Evolutionary conservation across 2,888 invertebrate genomes (phyloP).

Genomic region (Ophioninae sp.): DNA sequence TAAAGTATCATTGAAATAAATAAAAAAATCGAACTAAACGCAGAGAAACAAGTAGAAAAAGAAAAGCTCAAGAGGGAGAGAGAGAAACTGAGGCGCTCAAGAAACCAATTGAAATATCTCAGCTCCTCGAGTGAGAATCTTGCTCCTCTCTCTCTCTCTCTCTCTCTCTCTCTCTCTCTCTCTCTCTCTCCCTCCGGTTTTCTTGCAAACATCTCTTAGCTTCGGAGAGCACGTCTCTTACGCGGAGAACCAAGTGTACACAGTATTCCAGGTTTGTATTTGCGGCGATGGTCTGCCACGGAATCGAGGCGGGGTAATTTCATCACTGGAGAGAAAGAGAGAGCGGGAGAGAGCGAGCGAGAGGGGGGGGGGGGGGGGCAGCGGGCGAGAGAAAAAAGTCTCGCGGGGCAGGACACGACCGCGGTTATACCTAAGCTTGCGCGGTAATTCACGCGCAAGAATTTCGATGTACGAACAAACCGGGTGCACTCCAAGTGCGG

Average conservation of each 20-base stretch:
- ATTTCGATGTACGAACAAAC: constrained; percentile 28
- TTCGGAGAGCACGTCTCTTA: constrained; percentile 35
- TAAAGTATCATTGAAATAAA: not conserved
- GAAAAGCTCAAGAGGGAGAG: not conserved
- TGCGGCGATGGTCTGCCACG: constrained; percentile 44
- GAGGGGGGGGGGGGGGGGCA: too few relatives aligned
- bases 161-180: constrained; percentile 13
- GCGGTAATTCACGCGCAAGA: constrained; percentile 45
- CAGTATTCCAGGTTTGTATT: constrained; percentile 38
- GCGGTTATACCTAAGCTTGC: constrained; percentile 7
- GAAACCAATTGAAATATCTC: constrained; percentile 69
- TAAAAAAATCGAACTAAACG: constrained; percentile 12
- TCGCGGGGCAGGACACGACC: constrained; percentile 31
- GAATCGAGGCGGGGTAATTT: constrained; percentile 53
- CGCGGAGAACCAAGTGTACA: constrained; percentile 23
- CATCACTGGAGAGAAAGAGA: constrained; percentile 51
- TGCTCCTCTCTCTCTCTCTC: constrained; percentile 25
- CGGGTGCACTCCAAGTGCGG: constrained; percentile 5
- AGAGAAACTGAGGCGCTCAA: not conserved
- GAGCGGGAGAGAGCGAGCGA: constrained; percentile 37
- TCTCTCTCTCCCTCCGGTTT: constrained; percentile 10
- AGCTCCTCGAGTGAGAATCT: constrained; percentile 53
- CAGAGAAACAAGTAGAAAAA: constrained; percentile 17
- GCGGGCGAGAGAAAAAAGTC: constrained; percentile 26
- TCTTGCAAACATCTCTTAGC: constrained; percentile 37